phyloP scores from a whole-genome alignment of 2,797 vertebrate genomes.

The Scolopax rusticola region DNA sequence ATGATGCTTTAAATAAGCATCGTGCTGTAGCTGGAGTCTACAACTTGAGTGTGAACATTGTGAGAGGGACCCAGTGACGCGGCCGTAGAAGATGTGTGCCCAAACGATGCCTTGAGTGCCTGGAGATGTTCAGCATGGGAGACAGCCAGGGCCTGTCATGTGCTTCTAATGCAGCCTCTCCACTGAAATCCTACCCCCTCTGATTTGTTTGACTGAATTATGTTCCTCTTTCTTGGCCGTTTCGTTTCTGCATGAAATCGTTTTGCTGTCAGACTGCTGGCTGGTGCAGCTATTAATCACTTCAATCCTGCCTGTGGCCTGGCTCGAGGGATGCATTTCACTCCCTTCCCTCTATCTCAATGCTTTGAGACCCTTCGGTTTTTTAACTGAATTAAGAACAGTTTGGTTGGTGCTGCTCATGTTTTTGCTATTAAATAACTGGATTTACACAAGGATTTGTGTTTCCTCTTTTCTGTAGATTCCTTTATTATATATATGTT shows the following conservation, averaged over 20 bases:
- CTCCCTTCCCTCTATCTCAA: background rate
- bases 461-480: background rate
- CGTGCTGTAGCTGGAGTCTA: background rate
- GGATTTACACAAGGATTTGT: background rate
- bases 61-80: background rate
- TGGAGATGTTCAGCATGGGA: background rate
- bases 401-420: background rate
- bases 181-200: background rate
- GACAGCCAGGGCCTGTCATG: accelerated
- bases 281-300: background rate
- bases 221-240: background rate
- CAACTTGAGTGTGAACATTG: background rate
- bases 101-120: background rate
- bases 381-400: background rate
- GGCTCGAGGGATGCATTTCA: background rate
- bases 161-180: background rate
- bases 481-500: background rate
- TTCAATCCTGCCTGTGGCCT: background rate
- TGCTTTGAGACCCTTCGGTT: background rate
- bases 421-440: background rate
- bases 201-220: background rate
- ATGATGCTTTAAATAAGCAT: too few relatives aligned
- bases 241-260: background rate
- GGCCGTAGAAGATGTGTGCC: background rate
- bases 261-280: background rate